Evolutionary conservation across 2,797 vertebrate species (phyloP).

Genomic region (Urosaurus nigricauda): DNA sequence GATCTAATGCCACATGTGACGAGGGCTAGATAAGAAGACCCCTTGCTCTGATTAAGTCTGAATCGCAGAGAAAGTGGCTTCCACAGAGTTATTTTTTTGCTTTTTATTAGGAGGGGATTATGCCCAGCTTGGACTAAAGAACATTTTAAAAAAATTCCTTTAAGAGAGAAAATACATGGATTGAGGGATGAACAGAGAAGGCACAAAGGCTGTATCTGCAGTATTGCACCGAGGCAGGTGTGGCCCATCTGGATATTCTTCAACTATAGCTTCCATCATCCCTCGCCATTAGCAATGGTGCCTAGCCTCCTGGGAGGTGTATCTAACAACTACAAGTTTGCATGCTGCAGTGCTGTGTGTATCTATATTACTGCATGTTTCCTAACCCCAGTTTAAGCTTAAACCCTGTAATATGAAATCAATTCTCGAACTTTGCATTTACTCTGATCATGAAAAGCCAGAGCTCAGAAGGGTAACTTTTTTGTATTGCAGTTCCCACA

Average conservation of each 20-base stretch:
- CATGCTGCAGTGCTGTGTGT: no score
- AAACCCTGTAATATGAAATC: no score
- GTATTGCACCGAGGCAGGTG: neutral
- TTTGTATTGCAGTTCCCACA: no score
- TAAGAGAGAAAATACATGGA: constrained; percentile 7
- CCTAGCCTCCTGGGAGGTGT: no score
- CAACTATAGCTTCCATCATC: no score
- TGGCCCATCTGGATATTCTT: neutral
- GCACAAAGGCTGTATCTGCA: neutral
- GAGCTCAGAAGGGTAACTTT: no score
- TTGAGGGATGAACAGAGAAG: fast-evolving
- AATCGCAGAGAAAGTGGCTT: constrained; percentile 41
- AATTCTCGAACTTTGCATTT: no score
- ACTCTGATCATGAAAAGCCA: no score
- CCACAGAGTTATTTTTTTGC: neutral
- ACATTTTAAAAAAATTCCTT: constrained; percentile 31
- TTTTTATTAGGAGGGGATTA: constrained; percentile 27
- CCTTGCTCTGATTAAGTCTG: constrained; percentile 46
- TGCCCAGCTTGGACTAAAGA: constrained; percentile 41
- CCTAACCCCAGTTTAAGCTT: no score
- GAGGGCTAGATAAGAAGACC: neutral
- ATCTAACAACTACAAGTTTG: no score
- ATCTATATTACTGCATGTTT: no score
- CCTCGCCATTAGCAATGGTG: no score
- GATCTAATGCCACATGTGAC: constrained; percentile 58